phyloP scores from a whole-genome alignment of 2,797 vertebrate species.

The Eulemur rubriventer region DNA sequence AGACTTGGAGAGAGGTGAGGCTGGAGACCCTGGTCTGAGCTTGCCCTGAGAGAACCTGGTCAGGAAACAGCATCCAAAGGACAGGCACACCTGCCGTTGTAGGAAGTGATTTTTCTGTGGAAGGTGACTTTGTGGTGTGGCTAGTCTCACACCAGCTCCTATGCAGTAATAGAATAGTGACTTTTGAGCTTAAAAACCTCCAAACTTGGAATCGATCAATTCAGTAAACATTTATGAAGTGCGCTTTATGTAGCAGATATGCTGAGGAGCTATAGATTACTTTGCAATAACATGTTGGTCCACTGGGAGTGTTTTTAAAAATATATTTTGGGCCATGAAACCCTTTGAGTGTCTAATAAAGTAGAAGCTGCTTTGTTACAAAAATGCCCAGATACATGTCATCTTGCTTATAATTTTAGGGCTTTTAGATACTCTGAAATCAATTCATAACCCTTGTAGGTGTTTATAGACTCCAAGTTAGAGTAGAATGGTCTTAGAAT shows the following conservation, averaged over 20 bases:
- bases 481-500: not conserved
- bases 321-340: not conserved
- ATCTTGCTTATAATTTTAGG: not conserved
- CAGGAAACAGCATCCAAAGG: not conserved
- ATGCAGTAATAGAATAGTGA: not conserved
- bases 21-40: not conserved
- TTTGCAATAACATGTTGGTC: not conserved
- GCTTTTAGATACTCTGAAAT: not conserved
- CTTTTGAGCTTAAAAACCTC: not conserved
- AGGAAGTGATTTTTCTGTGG: not conserved
- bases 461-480: not conserved
- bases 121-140: not conserved
- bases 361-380: not conserved
- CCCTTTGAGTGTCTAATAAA: not conserved
- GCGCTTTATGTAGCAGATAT: not conserved
- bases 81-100: not conserved
- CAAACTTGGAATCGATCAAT: not conserved
- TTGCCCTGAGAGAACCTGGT: not conserved
- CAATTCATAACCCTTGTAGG: not conserved
- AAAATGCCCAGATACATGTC: not conserved
- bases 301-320: not conserved
- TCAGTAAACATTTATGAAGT: not conserved
- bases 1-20: not conserved
- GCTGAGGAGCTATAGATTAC: not conserved
- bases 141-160: not conserved